Percentiles rank a stretch among this genome's conserved stretches.
These are phyloP conservation scores for Clitarchus hookeri DNA, from an alignment of 2,888 invertebrate genomes.

Conservation along the genomic window DNA sequence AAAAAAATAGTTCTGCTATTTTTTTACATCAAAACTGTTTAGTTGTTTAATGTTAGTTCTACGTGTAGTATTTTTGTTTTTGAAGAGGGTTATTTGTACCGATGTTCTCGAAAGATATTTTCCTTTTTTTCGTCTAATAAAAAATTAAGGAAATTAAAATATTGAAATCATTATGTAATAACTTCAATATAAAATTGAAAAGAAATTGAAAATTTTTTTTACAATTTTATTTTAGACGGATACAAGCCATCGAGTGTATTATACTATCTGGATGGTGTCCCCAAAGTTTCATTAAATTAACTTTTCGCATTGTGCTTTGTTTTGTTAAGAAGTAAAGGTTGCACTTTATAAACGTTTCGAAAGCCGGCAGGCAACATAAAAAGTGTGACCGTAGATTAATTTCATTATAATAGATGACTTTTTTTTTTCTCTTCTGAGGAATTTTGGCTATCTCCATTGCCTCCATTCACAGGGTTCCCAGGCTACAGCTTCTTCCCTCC, in stretches of 20 bases:
- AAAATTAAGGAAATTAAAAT: not conserved
- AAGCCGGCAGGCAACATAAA: not conserved
- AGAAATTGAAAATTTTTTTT: not conserved
- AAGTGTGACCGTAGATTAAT: not conserved
- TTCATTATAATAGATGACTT: not conserved
- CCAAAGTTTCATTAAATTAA: not conserved
- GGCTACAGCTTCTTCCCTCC: slow-evolving; percentile 57
- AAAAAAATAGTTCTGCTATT: not conserved
- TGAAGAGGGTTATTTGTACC: not conserved
- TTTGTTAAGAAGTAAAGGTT: not conserved
- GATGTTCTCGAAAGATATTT: not conserved
- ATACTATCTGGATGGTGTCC: not conserved
- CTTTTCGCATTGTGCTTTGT: not conserved
- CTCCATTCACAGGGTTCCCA: slow-evolving; percentile 54
- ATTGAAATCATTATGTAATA: not conserved
- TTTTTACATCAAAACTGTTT: not conserved
- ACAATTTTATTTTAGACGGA: not conserved
- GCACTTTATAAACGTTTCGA: not conserved
- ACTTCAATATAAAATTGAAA: not conserved
- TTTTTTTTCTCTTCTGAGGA: slow-evolving; percentile 18
- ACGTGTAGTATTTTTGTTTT: not conserved
- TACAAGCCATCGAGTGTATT: not conserved
- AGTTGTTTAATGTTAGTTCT: not conserved
- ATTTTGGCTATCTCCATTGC: slow-evolving; percentile 29
- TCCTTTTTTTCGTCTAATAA: not conserved